These are phyloP conservation scores for Dryobota labecula DNA, from an alignment of 2,888 invertebrate genomes.

Conservation along the genomic window DNA sequence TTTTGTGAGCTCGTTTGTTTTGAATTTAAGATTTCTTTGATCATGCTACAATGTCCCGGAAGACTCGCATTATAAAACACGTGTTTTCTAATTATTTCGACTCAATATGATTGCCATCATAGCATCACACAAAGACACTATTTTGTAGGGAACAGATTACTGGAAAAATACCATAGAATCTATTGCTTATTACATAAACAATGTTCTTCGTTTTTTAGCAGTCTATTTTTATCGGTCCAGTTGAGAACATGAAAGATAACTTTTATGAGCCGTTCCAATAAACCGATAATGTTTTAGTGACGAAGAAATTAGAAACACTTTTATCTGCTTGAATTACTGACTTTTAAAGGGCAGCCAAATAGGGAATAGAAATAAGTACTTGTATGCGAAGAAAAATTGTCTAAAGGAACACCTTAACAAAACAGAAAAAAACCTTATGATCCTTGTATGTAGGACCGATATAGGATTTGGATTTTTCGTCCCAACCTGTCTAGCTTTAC, in stretches of 20 bases:
- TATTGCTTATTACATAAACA: not conserved
- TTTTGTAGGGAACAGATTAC: not conserved
- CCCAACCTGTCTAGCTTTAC: too few relatives aligned
- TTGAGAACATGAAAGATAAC: slow-evolving; percentile 38
- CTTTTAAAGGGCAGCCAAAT: not conserved
- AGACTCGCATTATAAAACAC: slow-evolving; percentile 10
- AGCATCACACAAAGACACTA: not conserved
- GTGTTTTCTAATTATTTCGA: slow-evolving; percentile 16
- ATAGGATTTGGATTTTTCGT: too few relatives aligned
- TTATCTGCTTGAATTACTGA: not conserved
- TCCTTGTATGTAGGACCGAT: not conserved
- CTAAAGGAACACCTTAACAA: too few relatives aligned
- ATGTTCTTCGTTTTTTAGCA: not conserved
- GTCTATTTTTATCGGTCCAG: slow-evolving; percentile 16
- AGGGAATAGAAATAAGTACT: too few relatives aligned
- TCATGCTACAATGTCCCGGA: slow-evolving; percentile 5
- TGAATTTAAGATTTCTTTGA: slow-evolving; percentile 24
- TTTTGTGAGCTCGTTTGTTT: not conserved
- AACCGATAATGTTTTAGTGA: slow-evolving; percentile 11
- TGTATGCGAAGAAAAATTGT: not conserved
- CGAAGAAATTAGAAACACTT: slow-evolving; percentile 14
- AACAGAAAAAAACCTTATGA: not conserved
- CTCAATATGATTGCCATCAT: not conserved
- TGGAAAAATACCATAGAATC: not conserved
- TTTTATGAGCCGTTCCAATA: slow-evolving; percentile 22